Evolutionary conservation across 1,140 invertebrate species (phyloP).

Genomic region (Heterodera schachtii): DNA sequence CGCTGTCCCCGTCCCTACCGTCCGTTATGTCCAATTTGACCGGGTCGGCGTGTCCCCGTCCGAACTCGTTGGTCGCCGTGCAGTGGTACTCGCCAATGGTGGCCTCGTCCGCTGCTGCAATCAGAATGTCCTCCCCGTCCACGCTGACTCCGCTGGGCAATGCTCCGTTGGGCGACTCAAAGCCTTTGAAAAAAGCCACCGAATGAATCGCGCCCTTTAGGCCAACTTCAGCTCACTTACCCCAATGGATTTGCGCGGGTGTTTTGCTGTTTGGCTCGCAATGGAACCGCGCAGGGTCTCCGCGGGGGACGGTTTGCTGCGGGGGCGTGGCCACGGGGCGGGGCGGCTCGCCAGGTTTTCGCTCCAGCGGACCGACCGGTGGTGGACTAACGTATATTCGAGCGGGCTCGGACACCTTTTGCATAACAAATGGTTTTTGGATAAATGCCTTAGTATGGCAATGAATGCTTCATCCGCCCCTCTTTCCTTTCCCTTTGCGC

Average conservation of each 20-base stretch:
- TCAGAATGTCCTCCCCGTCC: conserved; percentile 60
- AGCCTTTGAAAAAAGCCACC: conserved; percentile 26
- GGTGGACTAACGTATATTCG: conserved; percentile 35
- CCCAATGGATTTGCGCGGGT: conserved; percentile 60
- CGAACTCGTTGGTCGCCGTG: conserved; percentile 60
- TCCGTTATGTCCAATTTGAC: conserved; percentile 59
- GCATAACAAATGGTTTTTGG: background rate
- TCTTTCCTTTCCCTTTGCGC: too few relatives aligned
- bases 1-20: conserved; percentile 40
- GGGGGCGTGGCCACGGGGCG: conserved; percentile 61
- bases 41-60: conserved; percentile 57
- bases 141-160: conserved; percentile 54
- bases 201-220: background rate
- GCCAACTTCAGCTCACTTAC: background rate
- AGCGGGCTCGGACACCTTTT: conserved; percentile 39
- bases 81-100: conserved; percentile 59
- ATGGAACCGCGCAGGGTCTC: conserved; percentile 58
- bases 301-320: conserved; percentile 55
- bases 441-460: background rate
- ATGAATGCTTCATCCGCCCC: too few relatives aligned
- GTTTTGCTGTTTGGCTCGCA: conserved; percentile 58
- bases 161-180: conserved; percentile 43
- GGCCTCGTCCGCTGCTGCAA: conserved; percentile 49
- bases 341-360: conserved; percentile 50
- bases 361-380: background rate